Evolutionary conservation across 2,888 invertebrate genomes (phyloP).

Genomic region (Tupiocoris notatus): DNA sequence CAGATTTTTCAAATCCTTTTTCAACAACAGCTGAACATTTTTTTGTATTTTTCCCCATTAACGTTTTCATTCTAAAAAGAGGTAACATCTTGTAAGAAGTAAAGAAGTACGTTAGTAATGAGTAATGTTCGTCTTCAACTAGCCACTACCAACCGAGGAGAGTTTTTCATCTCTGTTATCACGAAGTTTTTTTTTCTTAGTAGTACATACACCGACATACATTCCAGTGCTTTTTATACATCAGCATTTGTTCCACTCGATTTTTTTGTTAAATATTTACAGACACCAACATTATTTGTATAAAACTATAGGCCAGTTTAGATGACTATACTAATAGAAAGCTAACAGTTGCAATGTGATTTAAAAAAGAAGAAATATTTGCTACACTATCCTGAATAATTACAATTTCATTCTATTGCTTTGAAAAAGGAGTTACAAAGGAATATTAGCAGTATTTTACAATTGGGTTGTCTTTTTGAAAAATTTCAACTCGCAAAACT

Average conservation of each 20-base stretch:
- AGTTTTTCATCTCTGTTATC: conserved; percentile 19
- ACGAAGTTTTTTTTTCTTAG: conserved; percentile 11
- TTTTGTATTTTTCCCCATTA: not conserved
- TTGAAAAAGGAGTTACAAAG: not conserved
- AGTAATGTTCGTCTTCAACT: conserved; percentile 9
- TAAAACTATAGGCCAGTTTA: conserved; percentile 49
- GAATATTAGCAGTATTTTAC: not conserved
- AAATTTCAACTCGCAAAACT: conserved; percentile 21
- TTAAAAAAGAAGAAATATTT: conserved; percentile 30
- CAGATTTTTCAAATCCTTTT: not conserved
- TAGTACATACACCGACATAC: conserved; percentile 17
- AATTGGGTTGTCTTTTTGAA: conserved; percentile 4
- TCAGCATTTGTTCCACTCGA: conserved; percentile 34
- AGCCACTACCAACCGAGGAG: conserved; percentile 31
- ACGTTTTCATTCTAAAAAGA: conserved; percentile 19
- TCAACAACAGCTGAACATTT: conserved; percentile 26
- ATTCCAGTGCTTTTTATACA: conserved; percentile 21
- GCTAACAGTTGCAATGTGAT: conserved; percentile 42
- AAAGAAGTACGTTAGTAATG: conserved; percentile 14
- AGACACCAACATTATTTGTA: conserved; percentile 40
- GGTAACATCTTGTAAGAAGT: conserved; percentile 17
- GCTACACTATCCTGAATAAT: conserved; percentile 31
- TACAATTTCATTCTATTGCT: conserved; percentile 33
- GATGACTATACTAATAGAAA: conserved; percentile 43
- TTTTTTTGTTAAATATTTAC: conserved; percentile 27